Conservation (phyloP, 2,113 vertebrate species). For the Rhombomys opimus region DNA sequence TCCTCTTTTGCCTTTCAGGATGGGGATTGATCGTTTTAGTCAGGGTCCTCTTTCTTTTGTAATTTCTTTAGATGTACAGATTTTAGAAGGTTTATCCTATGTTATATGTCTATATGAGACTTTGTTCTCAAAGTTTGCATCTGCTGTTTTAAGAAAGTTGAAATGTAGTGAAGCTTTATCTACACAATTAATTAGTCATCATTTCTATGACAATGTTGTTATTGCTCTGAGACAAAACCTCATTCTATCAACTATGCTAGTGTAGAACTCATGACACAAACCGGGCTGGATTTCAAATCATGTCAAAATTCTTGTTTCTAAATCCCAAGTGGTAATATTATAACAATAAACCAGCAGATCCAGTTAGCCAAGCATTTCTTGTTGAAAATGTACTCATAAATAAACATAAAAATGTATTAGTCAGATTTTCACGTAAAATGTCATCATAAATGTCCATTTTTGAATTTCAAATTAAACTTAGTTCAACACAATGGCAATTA, state of each 20-base stretch:
- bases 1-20: no score
- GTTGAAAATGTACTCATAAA: background rate
- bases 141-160: background rate
- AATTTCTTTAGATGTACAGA: no score
- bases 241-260: no score
- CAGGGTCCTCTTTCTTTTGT: no score
- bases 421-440: background rate
- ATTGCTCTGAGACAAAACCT: background rate
- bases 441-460: background rate
- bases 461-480: background rate
- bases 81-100: no score
- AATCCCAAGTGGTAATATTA: background rate
- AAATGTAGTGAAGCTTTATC: background rate
- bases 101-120: no score
- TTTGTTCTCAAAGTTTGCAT: background rate
- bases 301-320: background rate
- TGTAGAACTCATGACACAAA: background rate
- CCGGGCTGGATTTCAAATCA: background rate
- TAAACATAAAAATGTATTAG: background rate
- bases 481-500: background rate
- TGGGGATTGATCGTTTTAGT: no score
- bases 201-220: background rate
- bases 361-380: background rate
- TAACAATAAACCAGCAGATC: background rate
- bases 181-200: background rate